Evolutionary conservation across 2,888 invertebrate genomes (phyloP).

Genomic region (Rhabditoides inermis): DNA sequence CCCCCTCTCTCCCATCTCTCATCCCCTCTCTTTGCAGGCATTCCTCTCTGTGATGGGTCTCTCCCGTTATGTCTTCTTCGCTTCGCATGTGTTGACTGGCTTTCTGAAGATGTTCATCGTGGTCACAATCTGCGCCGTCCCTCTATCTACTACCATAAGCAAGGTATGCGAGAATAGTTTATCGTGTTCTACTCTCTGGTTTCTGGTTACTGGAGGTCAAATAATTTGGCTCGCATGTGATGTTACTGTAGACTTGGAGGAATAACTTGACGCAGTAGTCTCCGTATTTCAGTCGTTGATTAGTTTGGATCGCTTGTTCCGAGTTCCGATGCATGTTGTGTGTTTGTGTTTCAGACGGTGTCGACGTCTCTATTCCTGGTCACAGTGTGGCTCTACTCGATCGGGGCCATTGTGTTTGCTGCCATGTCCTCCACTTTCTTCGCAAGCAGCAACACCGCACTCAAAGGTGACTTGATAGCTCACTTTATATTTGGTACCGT

Average conservation of each 20-base stretch:
- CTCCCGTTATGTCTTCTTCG: slow-evolving; percentile 37
- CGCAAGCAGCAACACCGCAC: slow-evolving; percentile 19
- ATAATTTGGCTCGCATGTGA: too few species aligned
- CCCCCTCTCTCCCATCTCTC: too few species aligned
- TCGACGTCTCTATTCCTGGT: slow-evolving; percentile 16
- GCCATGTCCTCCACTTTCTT: slow-evolving; percentile 24
- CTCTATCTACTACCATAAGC: too few species aligned
- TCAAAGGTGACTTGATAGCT: slow-evolving; percentile 14
- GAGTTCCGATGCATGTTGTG: too few species aligned
- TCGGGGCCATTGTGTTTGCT: slow-evolving; percentile 22
- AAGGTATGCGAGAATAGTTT: too few species aligned
- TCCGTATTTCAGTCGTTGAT: too few species aligned
- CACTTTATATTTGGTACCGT: neutral
- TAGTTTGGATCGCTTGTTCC: too few species aligned
- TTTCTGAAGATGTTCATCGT: slow-evolving; percentile 34
- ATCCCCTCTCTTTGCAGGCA: slow-evolving; percentile 24
- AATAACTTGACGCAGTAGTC: too few species aligned
- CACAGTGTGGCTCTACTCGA: slow-evolving; percentile 23
- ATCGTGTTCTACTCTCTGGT: too few species aligned
- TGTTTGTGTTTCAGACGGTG: too few species aligned
- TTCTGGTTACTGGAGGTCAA: too few species aligned
- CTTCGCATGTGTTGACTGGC: slow-evolving; percentile 37
- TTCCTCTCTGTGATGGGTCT: slow-evolving; percentile 48
- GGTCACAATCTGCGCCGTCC: slow-evolving; percentile 26
- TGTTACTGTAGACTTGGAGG: too few species aligned